Evolutionary conservation across 1,140 invertebrate species (phyloP).

Genomic region (Dysdera silvatica): DNA sequence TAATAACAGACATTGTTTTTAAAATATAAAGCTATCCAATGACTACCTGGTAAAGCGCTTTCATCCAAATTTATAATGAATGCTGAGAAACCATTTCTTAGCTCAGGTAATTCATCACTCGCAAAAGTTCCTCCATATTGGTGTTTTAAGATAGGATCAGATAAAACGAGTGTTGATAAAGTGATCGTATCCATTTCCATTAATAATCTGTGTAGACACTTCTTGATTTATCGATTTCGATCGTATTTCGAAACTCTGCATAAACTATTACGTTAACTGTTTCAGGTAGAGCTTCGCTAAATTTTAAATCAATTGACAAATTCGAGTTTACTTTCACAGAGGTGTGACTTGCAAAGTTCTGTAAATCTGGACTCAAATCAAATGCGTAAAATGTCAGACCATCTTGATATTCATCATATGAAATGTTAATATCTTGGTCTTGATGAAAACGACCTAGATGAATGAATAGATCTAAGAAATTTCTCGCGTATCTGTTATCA

Average conservation of each 20-base stretch:
- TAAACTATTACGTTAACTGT: neutral
- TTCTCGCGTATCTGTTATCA: neutral
- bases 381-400: neutral
- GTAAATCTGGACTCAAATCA: slow-evolving; percentile 6
- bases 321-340: neutral
- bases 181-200: slow-evolving; percentile 8
- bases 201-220: neutral
- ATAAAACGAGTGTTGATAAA: neutral
- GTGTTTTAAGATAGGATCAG: neutral
- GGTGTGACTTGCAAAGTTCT: neutral
- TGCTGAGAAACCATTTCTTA: neutral
- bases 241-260: slow-evolving; percentile 1
- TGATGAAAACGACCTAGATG: neutral
- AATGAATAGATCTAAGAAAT: neutral
- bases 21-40: too few relatives aligned
- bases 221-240: neutral
- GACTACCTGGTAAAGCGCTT: too few relatives aligned
- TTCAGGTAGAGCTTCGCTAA: neutral
- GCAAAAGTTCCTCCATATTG: neutral
- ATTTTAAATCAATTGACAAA: neutral
- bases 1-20: too few relatives aligned
- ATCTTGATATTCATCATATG: neutral
- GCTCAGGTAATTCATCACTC: neutral
- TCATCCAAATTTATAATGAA: slow-evolving; percentile 7
- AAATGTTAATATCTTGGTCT: slow-evolving; percentile 4